phyloP scores from a whole-genome alignment of 2,113 vertebrate species.

The Melanotaenia duboulayi region DNA sequence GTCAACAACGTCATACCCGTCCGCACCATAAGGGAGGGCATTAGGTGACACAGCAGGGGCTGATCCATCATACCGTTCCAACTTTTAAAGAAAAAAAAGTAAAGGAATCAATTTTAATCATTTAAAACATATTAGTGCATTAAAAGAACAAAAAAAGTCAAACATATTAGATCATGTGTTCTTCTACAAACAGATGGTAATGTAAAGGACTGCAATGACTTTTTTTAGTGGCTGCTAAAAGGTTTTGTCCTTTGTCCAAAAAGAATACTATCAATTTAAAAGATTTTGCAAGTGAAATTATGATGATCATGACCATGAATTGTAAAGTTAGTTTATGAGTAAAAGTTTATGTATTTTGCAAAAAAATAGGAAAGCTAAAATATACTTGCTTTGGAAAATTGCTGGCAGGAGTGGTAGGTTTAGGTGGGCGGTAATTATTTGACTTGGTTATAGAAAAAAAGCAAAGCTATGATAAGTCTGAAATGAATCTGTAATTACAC shows the following conservation, averaged over 20 bases:
- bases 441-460: neutral
- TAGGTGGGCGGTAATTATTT: neutral
- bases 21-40: slow-evolving; percentile 88
- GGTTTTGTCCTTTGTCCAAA: no score
- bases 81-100: slow-evolving; percentile 54
- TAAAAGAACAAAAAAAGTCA: no score
- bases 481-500: neutral
- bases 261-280: no score
- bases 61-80: slow-evolving; percentile 85
- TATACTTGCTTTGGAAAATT: no score
- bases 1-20: slow-evolving; percentile 91
- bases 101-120: neutral
- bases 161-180: no score
- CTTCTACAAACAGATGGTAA: neutral
- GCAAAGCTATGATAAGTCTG: no score
- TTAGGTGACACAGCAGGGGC: slow-evolving; percentile 91
- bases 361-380: neutral
- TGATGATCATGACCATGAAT: no score
- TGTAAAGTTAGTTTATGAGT: no score
- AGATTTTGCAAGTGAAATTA: no score
- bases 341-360: no score
- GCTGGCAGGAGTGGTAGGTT: no score
- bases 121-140: neutral
- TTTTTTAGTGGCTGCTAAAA: no score
- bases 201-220: neutral